Base-by-base conservation (phyloP, 2,113 vertebrate genomes). In the Pseudolaguvia tuberculata region DNA sequence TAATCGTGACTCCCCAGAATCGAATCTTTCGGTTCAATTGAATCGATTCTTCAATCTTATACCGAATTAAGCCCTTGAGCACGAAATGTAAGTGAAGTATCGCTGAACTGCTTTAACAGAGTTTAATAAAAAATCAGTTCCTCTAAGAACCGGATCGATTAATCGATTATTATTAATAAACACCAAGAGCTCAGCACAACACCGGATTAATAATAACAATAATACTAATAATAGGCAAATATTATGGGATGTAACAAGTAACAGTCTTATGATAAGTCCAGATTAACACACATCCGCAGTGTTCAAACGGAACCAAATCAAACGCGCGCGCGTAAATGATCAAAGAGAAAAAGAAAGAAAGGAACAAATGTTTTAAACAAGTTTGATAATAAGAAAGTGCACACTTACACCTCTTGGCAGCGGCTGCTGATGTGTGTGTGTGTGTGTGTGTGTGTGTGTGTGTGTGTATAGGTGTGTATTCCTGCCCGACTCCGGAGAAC, bases 341-440 rank as follows among this genome's bases (percentile, higher is more conserved):
- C 5, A 42, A 4, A 42, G 39, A 9, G 9, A 42, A 42, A 42
- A 42, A 42, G 7, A 42, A 42, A 35, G 31, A 35, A 42, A 42
- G 39, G 39, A 42, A 42, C 5, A 42, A 5, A 42, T 42, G 31
- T 42, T 42, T 4, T 9, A n/a, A 7, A 53, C 7, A 25, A 66
- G 13, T 70, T 70, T 42, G 18, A 50, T 39, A 2, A 45, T 3
- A 18, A 17, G 14, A 47, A 47, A 56, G 31, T 57, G 39, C 21
- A 42, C 70, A 72, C 70, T 72, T 72, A 72, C 70, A 45, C 70
- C 12, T 35, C 13, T 25, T 42, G 21, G 53, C 20, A 15, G 52
- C 21, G 11, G 69, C 53, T 39, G 70, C 42, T 59, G 50, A 23
- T 20, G 55, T 27, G 63, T 17, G 45, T 17, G 14, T 65, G 59